Conservation (phyloP, 2,113 vertebrate species). For the Halichoerus grypus region DNA sequence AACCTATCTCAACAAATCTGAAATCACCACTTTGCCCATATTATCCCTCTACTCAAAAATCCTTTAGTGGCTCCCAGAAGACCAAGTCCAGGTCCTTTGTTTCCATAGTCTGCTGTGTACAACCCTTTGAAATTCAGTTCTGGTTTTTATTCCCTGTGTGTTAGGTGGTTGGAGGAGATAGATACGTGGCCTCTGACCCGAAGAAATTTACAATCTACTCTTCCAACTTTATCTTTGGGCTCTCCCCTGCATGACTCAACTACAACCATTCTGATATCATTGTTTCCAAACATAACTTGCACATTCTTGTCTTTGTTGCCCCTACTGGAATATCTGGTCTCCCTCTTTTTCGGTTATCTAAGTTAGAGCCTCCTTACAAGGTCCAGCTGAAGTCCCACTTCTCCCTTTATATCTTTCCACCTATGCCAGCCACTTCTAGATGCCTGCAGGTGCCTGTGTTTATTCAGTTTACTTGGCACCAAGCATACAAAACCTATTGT, state of each 20-base stretch:
- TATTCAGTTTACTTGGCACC: conserved; percentile 12
- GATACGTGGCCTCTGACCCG: neutral
- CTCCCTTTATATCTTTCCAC: neutral
- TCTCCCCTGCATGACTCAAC: neutral
- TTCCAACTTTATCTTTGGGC: conserved; percentile 40
- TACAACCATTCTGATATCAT: neutral
- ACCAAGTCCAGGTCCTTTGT: neutral
- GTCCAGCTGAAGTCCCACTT: neutral
- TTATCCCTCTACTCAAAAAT: conserved; percentile 11
- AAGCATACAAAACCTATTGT: neutral
- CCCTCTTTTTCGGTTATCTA: neutral
- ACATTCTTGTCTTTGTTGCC: neutral
- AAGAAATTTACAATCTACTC: conserved; percentile 37
- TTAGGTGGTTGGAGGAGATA: neutral
- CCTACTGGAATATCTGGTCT: neutral
- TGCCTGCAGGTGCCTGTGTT: neutral
- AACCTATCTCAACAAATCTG: conserved; percentile 9
- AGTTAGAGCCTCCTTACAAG: conserved; percentile 23
- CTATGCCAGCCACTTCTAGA: neutral
- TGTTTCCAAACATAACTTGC: conserved; percentile 21
- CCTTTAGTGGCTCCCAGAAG: neutral
- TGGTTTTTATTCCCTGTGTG: neutral
- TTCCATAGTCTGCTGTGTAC: neutral
- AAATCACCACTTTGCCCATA: neutral
- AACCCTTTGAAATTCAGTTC: neutral